phyloP scores from a whole-genome alignment of 2,797 vertebrate genomes.

The Xiphophorus birchmanni region DNA sequence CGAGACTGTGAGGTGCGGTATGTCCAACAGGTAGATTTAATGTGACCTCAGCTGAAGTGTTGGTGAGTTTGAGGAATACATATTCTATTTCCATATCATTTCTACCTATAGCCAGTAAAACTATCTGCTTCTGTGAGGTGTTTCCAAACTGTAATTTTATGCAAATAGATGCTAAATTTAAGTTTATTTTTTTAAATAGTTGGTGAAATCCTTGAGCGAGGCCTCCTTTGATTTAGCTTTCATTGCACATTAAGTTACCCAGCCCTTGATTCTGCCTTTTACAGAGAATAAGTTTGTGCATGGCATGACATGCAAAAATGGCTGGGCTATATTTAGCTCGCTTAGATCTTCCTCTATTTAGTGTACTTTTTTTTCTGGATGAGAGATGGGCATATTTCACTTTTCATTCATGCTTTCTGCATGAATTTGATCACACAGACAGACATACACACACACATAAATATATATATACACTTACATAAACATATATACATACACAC shows the following conservation, averaged over 20 bases:
- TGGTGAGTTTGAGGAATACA: not conserved
- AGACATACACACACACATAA: not conserved
- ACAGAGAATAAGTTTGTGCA: constrained; percentile 21
- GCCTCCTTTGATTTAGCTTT: constrained; percentile 3
- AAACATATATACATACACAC: not conserved
- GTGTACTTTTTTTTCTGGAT: constrained; percentile 9
- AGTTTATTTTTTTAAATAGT: not conserved
- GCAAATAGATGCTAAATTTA: constrained; percentile 4
- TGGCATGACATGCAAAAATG: constrained; percentile 29
- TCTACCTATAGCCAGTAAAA: not conserved
- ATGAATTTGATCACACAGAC: not conserved
- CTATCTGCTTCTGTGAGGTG: not conserved
- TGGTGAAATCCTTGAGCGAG: not conserved
- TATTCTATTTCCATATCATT: not conserved
- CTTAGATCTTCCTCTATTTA: constrained; percentile 34
- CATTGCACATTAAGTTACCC: constrained; percentile 5
- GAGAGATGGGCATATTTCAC: constrained; percentile 13
- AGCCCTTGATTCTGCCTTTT: not conserved
- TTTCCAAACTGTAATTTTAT: constrained; percentile 2
- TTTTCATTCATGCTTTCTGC: not conserved
- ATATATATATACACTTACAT: not conserved
- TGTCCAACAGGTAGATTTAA: not conserved
- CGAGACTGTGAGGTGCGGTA: not conserved
- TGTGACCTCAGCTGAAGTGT: not conserved
- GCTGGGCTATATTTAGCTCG: constrained; percentile 37